Evolutionary conservation across 2,113 vertebrate genomes (phyloP), one percentile per base, ranked within the genome.

Genomic region (Heterotis niloticus): DNA sequence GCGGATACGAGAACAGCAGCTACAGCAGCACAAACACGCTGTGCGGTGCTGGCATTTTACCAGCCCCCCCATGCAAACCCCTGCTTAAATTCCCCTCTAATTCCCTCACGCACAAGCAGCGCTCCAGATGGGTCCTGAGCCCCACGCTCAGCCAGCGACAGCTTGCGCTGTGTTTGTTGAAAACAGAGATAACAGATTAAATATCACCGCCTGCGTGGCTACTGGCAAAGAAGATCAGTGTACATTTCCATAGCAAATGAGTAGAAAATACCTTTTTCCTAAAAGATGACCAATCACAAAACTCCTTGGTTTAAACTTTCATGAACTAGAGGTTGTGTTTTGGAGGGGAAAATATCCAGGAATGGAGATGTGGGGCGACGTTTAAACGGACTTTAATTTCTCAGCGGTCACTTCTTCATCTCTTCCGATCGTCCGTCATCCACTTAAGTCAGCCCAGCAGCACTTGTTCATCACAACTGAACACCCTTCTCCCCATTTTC

Each of bases 151-250:
- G 93, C 91, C 93, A 95, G 93, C 92, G 94, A 94, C 94, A 96
- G 94, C 94, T 95, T 95, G 93, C 18, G 86, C 86, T 90, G 91
- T 94, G 94, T 94, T 94, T 91, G 93, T 89, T 93, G 94, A 95
- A 94, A 95, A 95, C 93, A 95, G 95, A 95, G 92, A 95, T 95
- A 94, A 95, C 83, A 89, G 93, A 95, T 95, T 93, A 95, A 95
- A 95, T 94, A 93, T 95, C 93, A 94, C 91, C 92, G 88, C 92
- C 85, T 69, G 89, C 64, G 83, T 76, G 85, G 86, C 84, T 88
- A 89, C 85, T 85, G 79, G 86, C 88, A 85, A 89, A 86, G 83
- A 70, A 80, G 82, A 83, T 83, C 74, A 82, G 79, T 85, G 75
- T 23, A 71, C 26, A 54, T 81, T 85, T 82, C 80, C 73, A 44